Percentiles rank a stretch among this genome's conserved stretches.
These are phyloP conservation scores for Scrobipalpa costella DNA, from an alignment of 2,888 invertebrate species.

Conservation along the genomic window DNA sequence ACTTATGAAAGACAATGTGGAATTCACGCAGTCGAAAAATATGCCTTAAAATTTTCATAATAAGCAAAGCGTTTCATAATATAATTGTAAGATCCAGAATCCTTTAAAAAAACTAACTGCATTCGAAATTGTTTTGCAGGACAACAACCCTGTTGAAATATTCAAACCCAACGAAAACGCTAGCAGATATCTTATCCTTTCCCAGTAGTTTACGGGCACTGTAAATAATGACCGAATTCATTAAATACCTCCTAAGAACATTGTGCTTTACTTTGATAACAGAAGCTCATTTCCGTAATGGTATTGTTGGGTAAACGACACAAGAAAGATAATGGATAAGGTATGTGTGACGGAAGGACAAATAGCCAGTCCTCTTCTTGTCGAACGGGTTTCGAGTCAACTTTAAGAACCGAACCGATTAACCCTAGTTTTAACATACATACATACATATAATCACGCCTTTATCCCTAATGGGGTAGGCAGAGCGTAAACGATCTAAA, in stretches of 20 bases:
- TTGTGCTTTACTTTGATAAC: constrained; percentile 52
- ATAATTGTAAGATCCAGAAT: not conserved
- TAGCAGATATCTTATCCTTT: constrained; percentile 45
- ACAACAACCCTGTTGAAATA: constrained; percentile 7
- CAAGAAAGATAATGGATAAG: not conserved
- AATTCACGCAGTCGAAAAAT: not conserved
- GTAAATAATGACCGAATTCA: constrained; percentile 74
- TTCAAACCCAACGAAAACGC: not conserved
- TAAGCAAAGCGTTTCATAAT: not conserved
- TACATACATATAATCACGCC: too few relatives aligned
- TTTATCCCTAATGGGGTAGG: too few relatives aligned
- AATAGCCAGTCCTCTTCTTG: too few relatives aligned
- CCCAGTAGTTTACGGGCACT: constrained; percentile 57
- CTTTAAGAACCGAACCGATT: too few relatives aligned
- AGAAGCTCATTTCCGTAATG: constrained; percentile 55
- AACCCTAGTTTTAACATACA: too few relatives aligned
- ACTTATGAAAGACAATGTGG: not conserved
- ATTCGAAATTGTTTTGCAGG: not conserved
- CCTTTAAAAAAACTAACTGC: not conserved
- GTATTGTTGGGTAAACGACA: constrained; percentile 43
- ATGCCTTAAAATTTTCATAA: not conserved
- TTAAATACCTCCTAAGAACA: constrained; percentile 59
- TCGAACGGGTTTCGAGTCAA: too few relatives aligned
- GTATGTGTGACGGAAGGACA: too few relatives aligned
- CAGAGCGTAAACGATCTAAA: too few relatives aligned